Conservation (phyloP, 2,888 invertebrate genomes). For the Helicoverpa assulta region DNA sequence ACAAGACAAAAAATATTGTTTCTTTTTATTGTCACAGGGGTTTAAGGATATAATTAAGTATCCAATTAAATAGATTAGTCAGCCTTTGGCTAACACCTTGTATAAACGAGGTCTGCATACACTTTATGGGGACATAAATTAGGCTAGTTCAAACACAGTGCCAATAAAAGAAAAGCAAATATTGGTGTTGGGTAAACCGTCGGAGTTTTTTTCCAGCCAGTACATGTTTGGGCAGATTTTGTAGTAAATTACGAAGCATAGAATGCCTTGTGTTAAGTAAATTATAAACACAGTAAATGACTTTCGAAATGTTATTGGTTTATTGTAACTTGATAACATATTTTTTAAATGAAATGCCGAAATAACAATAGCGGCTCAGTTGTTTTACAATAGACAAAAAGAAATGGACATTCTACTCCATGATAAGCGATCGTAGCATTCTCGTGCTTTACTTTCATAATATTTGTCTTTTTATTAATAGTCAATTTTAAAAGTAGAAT, state of each 20-base stretch:
- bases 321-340: neutral
- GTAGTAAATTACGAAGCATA: too few species aligned
- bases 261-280: too few species aligned
- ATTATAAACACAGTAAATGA: too few species aligned
- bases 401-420: constrained; percentile 27
- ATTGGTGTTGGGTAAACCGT: constrained; percentile 36
- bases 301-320: neutral
- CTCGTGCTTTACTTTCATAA: constrained; percentile 44
- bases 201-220: neutral
- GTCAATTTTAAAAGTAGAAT: neutral
- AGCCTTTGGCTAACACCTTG: constrained; percentile 28
- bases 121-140: constrained; percentile 30
- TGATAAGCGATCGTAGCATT: constrained; percentile 22
- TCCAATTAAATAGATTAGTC: constrained; percentile 44
- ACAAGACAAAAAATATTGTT: neutral
- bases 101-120: constrained; percentile 34
- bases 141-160: constrained; percentile 24
- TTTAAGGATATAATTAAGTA: constrained; percentile 9
- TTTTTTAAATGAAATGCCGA: neutral
- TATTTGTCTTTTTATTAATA: neutral
- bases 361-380: constrained; percentile 16
- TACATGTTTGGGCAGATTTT: too few species aligned
- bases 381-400: constrained; percentile 42
- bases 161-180: constrained; percentile 41
- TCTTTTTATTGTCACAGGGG: constrained; percentile 17